These are phyloP conservation scores for Apis mellifera DNA, from an alignment of 1,140 invertebrate genomes.

Conservation along the genomic window DNA sequence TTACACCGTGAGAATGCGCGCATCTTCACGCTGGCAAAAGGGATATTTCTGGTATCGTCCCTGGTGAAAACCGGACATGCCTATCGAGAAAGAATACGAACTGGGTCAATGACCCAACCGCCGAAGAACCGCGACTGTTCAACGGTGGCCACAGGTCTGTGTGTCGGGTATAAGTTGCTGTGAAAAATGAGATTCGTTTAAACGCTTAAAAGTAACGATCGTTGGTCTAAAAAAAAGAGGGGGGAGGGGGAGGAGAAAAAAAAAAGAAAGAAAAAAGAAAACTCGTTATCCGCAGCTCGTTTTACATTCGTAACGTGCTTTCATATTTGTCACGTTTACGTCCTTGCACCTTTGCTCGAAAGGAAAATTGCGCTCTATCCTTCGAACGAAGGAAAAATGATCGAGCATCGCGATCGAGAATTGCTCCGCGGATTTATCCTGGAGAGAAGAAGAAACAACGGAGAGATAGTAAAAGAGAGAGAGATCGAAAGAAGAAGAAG, in stretches of 20 bases:
- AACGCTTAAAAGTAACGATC: neutral
- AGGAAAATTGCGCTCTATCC: neutral
- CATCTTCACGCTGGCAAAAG: conserved; percentile 18
- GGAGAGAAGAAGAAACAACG: too few relatives aligned
- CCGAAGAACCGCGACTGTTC: conserved; percentile 42
- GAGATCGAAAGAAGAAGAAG: neutral
- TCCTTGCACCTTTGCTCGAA: neutral
- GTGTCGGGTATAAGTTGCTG: conserved; percentile 5
- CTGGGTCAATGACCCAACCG: conserved; percentile 47
- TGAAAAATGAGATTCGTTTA: conserved; percentile 33
- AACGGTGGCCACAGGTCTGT: conserved; percentile 4
- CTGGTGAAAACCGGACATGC: conserved; percentile 48
- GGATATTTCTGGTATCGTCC: conserved; percentile 50
- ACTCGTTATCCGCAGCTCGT: neutral
- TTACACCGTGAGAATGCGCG: neutral
- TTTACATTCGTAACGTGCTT: conserved; percentile 1
- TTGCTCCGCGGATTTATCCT: too few relatives aligned
- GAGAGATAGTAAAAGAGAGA: too few relatives aligned
- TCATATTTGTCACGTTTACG: neutral
- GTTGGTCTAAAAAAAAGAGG: neutral
- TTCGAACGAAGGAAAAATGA: neutral
- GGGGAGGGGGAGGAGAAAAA: too few relatives aligned
- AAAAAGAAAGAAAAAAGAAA: too few relatives aligned
- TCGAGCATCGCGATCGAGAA: neutral
- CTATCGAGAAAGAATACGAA: conserved; percentile 52